Evolutionary conservation across 1,140 invertebrate genomes (phyloP).

Genomic region (Xylocopa sonorina): DNA sequence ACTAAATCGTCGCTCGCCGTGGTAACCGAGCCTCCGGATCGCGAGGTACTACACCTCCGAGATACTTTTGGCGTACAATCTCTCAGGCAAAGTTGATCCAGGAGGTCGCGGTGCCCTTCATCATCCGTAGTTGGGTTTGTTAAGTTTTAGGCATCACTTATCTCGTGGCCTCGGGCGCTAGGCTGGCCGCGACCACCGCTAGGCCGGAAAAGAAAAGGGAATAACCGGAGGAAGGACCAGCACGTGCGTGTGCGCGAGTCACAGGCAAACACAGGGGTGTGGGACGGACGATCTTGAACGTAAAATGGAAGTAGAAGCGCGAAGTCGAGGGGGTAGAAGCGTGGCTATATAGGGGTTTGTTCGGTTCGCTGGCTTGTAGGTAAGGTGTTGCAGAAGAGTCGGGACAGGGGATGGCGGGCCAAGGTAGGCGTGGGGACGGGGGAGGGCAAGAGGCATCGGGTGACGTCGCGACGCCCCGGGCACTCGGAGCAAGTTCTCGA

Average conservation of each 20-base stretch:
- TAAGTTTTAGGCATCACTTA: constrained; percentile 77
- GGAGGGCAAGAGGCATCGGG: constrained; percentile 73
- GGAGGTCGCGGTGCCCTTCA: constrained; percentile 58
- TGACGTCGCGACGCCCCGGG: constrained; percentile 76
- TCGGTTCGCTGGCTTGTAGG: constrained; percentile 29
- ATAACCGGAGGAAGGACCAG: not conserved
- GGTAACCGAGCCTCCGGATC: no score
- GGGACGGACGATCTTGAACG: constrained; percentile 32
- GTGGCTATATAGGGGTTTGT: not conserved
- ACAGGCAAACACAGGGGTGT: constrained; percentile 18
- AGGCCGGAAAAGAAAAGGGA: not conserved
- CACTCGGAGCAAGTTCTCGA: constrained; percentile 77
- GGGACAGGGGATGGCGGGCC: constrained; percentile 43
- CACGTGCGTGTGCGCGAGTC: not conserved
- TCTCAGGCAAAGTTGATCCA: constrained; percentile 41
- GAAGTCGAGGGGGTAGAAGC: constrained; percentile 11
- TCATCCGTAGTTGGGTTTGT: constrained; percentile 73
- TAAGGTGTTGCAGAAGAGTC: constrained; percentile 57
- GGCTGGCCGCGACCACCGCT: constrained; percentile 22
- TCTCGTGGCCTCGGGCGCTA: constrained; percentile 72
- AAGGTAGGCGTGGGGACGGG: constrained; percentile 35
- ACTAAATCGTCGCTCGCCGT: not conserved
- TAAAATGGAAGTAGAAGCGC: constrained; percentile 39
- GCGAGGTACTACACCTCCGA: not conserved
- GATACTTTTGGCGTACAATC: constrained; percentile 2